These are phyloP conservation scores for Drosophila pectinifera DNA, from an alignment of 1,140 invertebrate genomes.

Conservation along the genomic window DNA sequence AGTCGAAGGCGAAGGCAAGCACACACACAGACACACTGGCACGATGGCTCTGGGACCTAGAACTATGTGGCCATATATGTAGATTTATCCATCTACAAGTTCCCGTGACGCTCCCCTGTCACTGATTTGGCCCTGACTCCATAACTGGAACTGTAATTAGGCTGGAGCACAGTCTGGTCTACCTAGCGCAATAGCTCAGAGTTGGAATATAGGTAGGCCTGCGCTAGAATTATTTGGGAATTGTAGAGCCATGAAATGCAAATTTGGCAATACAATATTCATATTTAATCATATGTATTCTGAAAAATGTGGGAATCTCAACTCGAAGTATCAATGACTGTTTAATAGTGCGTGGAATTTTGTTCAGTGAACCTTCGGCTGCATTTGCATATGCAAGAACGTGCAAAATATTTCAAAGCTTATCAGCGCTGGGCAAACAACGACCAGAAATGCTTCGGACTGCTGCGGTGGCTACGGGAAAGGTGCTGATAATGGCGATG, in stretches of 20 bases:
- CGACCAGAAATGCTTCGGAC: conserved; percentile 6
- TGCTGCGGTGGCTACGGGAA: background rate
- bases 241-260: too few species aligned
- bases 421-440: conserved; percentile 64
- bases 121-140: conserved; percentile 7
- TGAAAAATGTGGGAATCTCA: too few species aligned
- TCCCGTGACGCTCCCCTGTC: background rate
- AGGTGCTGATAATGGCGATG: conserved; percentile 3
- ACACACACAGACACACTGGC: conserved; percentile 35
- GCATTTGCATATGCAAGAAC: conserved; percentile 51
- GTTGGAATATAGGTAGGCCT: too few species aligned
- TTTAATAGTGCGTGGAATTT: conserved; percentile 3
- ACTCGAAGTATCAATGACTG: too few species aligned
- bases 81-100: conserved; percentile 3
- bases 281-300: too few species aligned
- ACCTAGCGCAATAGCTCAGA: background rate
- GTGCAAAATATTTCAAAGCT: conserved; percentile 64
- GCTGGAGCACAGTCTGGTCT: background rate
- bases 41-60: background rate
- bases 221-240: too few species aligned
- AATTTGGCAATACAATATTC: too few species aligned
- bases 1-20: conserved; percentile 60
- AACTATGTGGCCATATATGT: conserved; percentile 23
- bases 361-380: conserved; percentile 9
- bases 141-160: conserved; percentile 7